Conservation (phyloP, 1,140 invertebrate species). For the Antheraea mylitta region DNA sequence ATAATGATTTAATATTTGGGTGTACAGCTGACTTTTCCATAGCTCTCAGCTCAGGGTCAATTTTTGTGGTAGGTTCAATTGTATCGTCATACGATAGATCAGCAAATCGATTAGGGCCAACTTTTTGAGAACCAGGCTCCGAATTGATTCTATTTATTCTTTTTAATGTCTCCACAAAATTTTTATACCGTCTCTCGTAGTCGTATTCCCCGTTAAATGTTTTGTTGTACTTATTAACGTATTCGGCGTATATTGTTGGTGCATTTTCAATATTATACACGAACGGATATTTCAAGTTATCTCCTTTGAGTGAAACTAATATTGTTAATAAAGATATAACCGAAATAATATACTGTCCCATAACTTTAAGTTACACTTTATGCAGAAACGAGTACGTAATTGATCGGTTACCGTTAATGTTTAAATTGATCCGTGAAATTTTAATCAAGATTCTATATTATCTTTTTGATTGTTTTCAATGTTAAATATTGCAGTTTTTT, state of each 20-base stretch:
- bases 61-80: not conserved
- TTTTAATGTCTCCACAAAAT: not conserved
- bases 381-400: not conserved
- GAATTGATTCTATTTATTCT: not conserved
- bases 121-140: not conserved
- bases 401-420: not conserved
- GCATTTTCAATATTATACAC: slow-evolving; percentile 7
- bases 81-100: slow-evolving; percentile 2
- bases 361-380: not conserved
- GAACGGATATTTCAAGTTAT: slow-evolving; percentile 5
- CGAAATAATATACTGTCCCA: not conserved
- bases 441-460: not conserved
- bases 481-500: no score
- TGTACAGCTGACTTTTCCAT: not conserved
- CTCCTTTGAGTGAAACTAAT: not conserved
- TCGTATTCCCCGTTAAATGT: slow-evolving; percentile 1
- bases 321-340: not conserved
- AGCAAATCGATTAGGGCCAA: not conserved
- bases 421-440: slow-evolving; percentile 6
- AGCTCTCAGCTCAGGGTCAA: not conserved
- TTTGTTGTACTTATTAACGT: slow-evolving; percentile 8
- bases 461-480: not conserved
- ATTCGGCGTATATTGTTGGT: not conserved
- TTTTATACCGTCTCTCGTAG: slow-evolving; percentile 2
- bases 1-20: slow-evolving; percentile 3